Evolutionary conservation across 2,113 vertebrate species (phyloP).

Genomic region (Lampris megalopsis): DNA sequence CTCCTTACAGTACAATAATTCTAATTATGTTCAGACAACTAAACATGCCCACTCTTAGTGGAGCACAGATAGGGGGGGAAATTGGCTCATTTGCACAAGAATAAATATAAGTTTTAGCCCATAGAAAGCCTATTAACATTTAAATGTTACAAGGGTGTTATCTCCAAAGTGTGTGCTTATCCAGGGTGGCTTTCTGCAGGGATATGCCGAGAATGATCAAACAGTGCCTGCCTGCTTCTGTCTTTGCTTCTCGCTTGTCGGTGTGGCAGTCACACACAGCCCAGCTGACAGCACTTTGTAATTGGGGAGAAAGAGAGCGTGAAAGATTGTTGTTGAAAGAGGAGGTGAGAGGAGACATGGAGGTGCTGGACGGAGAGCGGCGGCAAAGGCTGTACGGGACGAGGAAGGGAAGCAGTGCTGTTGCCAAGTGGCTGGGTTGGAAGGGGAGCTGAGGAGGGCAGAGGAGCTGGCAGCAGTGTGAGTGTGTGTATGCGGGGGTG

Average conservation of each 20-base stretch:
- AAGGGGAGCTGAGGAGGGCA: not conserved
- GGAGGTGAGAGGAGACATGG: slow-evolving; percentile 1
- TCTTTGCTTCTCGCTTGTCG: slow-evolving; percentile 41
- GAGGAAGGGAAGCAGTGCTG: not conserved
- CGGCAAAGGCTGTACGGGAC: not conserved
- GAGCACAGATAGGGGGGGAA: slow-evolving; percentile 74
- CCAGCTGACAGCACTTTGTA: slow-evolving; percentile 61
- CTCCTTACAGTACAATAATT: slow-evolving; percentile 77
- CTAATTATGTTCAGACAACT: slow-evolving; percentile 82
- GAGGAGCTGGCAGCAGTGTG: slow-evolving; percentile 8
- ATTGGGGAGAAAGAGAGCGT: slow-evolving; percentile 43
- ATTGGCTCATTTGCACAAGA: slow-evolving; percentile 84
- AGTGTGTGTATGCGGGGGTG: no score
- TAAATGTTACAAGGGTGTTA: slow-evolving; percentile 81
- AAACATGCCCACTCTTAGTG: slow-evolving; percentile 80
- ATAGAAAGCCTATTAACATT: slow-evolving; percentile 83
- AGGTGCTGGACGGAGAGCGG: slow-evolving; percentile 11
- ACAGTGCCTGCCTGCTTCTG: slow-evolving; percentile 49
- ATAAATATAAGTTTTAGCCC: slow-evolving; percentile 80
- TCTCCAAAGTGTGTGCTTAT: slow-evolving; percentile 79
- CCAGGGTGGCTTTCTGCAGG: slow-evolving; percentile 69
- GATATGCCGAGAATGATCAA: slow-evolving; percentile 76
- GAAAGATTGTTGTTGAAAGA: slow-evolving; percentile 8
- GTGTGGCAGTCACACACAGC: slow-evolving; percentile 61
- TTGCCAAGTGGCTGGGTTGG: not conserved